Conservation (phyloP, 2,113 vertebrate genomes). For the Scomber colias region DNA sequence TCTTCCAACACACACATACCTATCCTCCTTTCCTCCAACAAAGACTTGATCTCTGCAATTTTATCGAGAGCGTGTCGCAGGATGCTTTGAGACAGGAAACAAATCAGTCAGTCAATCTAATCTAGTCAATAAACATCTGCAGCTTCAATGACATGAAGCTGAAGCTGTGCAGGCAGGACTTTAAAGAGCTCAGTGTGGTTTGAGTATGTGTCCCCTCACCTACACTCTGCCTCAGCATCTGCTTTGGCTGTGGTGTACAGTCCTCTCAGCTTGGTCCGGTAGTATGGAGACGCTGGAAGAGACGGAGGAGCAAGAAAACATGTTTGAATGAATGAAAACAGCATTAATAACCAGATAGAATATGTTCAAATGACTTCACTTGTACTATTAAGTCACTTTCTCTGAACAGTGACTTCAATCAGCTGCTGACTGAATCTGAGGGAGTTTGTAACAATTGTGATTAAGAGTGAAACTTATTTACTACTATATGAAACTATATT, state of each 20-base stretch:
- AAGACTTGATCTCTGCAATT: conserved; percentile 93
- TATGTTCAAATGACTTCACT: too few species aligned
- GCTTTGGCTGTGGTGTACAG: conserved; percentile 94
- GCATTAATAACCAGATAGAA: too few species aligned
- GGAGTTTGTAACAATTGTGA: too few species aligned
- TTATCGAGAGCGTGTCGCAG: conserved; percentile 92
- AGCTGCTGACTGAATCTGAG: too few species aligned
- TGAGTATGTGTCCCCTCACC: conserved; percentile 78
- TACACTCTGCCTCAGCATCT: conserved; percentile 93
- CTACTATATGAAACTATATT: too few species aligned
- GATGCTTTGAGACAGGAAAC: conserved; percentile 81
- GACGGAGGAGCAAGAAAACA: not conserved
- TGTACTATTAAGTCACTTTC: too few species aligned
- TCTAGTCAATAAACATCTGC: too few species aligned
- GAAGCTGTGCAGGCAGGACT: too few species aligned
- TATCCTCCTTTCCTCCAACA: conserved; percentile 92
- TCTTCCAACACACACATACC: conserved; percentile 79
- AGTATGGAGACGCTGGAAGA: conserved; percentile 91
- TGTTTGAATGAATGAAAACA: not conserved
- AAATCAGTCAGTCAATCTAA: not conserved
- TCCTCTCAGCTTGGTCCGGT: conserved; percentile 92
- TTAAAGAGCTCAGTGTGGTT: too few species aligned
- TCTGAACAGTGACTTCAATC: too few species aligned
- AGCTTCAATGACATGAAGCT: too few species aligned
- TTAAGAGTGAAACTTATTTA: too few species aligned